Percentiles rank a stretch among this genome's conserved stretches.
These are phyloP conservation scores for Tetanocera ferruginea DNA, from an alignment of 2,888 invertebrate species.

Conservation along the genomic window DNA sequence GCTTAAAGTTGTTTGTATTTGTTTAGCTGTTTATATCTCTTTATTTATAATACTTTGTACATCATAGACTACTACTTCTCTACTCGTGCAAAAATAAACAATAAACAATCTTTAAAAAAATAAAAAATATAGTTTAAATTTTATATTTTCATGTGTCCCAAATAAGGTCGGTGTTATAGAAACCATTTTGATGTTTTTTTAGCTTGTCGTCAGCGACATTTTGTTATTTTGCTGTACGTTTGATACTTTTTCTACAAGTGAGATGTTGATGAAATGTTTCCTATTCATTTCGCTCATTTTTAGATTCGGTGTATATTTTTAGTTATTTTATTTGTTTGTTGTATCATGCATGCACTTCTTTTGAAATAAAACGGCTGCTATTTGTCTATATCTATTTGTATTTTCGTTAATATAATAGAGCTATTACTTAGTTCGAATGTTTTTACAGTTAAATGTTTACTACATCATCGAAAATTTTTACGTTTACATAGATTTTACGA, in stretches of 20 bases:
- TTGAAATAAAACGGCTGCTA: background rate
- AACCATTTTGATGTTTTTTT: background rate
- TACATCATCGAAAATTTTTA: background rate
- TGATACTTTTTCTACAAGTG: background rate
- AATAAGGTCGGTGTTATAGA: background rate
- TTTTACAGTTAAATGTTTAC: background rate
- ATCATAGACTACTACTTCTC: too few species aligned
- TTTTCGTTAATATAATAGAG: background rate
- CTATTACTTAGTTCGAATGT: background rate
- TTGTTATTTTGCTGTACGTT: background rate
- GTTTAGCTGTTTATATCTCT: too few species aligned
- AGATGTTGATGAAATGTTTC: conserved; percentile 15
- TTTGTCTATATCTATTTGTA: background rate
- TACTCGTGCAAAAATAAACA: background rate
- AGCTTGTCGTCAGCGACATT: background rate
- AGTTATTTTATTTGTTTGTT: background rate
- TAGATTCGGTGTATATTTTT: background rate
- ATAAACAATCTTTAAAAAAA: background rate
- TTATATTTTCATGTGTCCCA: background rate
- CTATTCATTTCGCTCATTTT: conserved; percentile 15
- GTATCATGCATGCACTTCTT: background rate
- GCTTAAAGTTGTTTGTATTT: background rate
- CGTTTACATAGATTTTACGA: background rate
- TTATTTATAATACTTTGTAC: too few species aligned
- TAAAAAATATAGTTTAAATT: background rate